Percentiles rank a stretch among this genome's conserved stretches.
Conservation (phyloP, 1,140 invertebrate genomes). For the Drosophila aff. region DNA sequence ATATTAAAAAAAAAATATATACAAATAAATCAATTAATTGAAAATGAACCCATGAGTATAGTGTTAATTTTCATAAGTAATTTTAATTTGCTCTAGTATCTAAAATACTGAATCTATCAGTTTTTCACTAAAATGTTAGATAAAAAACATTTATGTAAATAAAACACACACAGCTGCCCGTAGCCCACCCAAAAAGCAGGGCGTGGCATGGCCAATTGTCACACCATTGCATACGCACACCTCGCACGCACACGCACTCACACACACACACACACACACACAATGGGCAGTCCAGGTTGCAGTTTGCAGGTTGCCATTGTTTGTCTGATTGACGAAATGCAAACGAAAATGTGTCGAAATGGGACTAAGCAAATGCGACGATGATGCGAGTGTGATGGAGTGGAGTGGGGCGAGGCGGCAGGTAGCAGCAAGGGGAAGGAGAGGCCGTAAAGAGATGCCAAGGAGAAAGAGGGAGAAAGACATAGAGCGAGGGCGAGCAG, state of each 20-base stretch:
- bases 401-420: constrained; percentile 6
- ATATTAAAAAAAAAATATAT: too few species aligned
- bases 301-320: constrained; percentile 71
- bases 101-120: neutral
- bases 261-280: constrained; percentile 10
- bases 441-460: constrained; percentile 56
- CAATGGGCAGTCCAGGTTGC: constrained; percentile 56
- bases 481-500: neutral
- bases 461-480: constrained; percentile 14
- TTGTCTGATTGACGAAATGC: constrained; percentile 83
- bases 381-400: constrained; percentile 25
- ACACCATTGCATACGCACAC: constrained; percentile 23
- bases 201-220: constrained; percentile 73
- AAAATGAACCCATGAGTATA: neutral
- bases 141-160: constrained; percentile 7
- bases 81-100: too few species aligned
- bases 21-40: too few species aligned
- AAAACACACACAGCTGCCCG: constrained; percentile 38
- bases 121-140: neutral
- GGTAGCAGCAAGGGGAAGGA: constrained; percentile 26
- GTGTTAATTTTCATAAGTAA: too few species aligned
- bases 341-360: constrained; percentile 83
- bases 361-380: constrained; percentile 75
- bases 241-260: neutral
- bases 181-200: constrained; percentile 69